These are phyloP conservation scores for Antechinus flavipes DNA, from an alignment of 2,113 vertebrate genomes.

Conservation along the genomic window DNA sequence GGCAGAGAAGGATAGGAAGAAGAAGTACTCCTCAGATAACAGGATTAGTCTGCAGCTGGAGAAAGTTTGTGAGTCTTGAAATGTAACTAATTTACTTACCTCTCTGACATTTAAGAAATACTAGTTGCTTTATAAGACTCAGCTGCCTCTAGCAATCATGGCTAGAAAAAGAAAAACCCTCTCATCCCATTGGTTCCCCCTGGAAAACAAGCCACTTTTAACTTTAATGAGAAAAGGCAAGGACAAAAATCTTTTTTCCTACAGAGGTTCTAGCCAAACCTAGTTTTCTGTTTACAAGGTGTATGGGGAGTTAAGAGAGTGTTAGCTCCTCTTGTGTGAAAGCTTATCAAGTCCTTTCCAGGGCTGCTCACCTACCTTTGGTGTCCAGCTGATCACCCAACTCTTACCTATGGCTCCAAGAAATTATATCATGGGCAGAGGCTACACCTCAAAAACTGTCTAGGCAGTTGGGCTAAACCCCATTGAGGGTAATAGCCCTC, in stretches of 20 bases:
- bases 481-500: no score
- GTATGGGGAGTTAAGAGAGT: not conserved
- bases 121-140: not conserved
- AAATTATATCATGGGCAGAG: not conserved
- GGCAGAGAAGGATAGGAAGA: no score
- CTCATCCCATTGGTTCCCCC: no score
- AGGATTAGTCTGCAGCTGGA: not conserved
- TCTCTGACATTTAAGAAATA: not conserved
- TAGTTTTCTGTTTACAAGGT: no score
- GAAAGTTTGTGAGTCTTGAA: not conserved
- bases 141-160: no score
- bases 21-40: not conserved
- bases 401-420: not conserved
- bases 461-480: not conserved
- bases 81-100: not conserved
- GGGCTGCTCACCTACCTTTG: not conserved
- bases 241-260: no score
- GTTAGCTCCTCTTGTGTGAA: not conserved
- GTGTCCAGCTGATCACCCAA: not conserved
- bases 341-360: not conserved
- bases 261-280: no score
- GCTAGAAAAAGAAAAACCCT: no score
- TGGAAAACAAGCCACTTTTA: no score
- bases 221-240: no score
- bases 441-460: not conserved